A percentile compares a stretch with the other conserved stretches of the same genome.
These are phyloP conservation scores for Chaitophorus viminalis DNA, from an alignment of 2,888 invertebrate species.

Conservation along the genomic window DNA sequence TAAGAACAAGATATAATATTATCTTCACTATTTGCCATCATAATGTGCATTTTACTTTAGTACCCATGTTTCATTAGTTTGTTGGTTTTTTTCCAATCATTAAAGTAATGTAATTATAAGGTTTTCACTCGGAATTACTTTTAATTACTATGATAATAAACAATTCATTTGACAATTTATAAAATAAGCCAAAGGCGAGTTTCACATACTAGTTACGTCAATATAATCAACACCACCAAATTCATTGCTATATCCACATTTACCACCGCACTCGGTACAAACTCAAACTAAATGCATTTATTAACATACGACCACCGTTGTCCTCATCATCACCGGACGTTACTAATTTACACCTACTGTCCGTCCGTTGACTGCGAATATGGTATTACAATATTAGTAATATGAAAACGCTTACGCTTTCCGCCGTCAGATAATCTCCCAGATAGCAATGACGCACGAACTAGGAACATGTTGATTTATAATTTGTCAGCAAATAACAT, in stretches of 20 bases:
- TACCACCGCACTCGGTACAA: slow-evolving; percentile 6
- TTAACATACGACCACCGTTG: not conserved
- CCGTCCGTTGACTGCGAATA: slow-evolving; percentile 14
- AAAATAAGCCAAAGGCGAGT: not conserved
- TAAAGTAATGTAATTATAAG: not conserved
- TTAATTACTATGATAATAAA: slow-evolving; percentile 5
- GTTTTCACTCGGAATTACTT: not conserved
- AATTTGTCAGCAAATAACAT: not conserved
- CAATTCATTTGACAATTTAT: slow-evolving; percentile 9
- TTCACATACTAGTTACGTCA: slow-evolving; percentile 7
- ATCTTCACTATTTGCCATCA: not conserved
- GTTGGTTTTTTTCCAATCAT: not conserved
- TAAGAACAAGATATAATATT: not conserved
- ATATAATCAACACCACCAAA: slow-evolving; percentile 41
- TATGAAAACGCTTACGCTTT: slow-evolving; percentile 29
- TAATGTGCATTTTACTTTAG: not conserved
- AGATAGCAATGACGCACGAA: slow-evolving; percentile 39
- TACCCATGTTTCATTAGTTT: too few species aligned
- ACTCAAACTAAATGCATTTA: slow-evolving; percentile 20
- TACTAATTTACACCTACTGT: slow-evolving; percentile 58
- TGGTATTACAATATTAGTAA: slow-evolving; percentile 28
- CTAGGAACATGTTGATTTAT: not conserved
- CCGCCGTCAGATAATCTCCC: slow-evolving; percentile 21
- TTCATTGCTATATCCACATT: slow-evolving; percentile 26
- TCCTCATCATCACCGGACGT: slow-evolving; percentile 58